Percentiles rank a stretch among this genome's conserved stretches.
Conservation (phyloP, 1,140 invertebrate genomes). For the Zophobas morio region DNA sequence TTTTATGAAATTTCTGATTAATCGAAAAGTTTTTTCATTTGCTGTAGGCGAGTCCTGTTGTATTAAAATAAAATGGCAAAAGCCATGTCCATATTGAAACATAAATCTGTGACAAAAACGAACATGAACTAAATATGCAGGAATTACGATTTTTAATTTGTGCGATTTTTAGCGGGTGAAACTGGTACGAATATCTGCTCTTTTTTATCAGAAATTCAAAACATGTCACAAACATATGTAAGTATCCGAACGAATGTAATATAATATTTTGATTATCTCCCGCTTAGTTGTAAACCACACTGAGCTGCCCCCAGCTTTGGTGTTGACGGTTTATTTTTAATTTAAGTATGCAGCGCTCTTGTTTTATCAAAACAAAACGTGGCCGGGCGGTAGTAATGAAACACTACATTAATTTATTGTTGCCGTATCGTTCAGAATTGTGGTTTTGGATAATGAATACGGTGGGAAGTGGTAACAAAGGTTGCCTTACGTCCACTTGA, state of each 20-base stretch:
- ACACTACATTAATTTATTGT: constrained; percentile 24
- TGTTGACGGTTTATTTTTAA: constrained; percentile 30
- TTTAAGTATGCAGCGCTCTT: constrained; percentile 20
- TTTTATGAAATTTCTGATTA: constrained; percentile 40
- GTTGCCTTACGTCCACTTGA: too few relatives aligned
- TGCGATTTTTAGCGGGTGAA: constrained; percentile 3
- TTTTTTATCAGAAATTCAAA: constrained; percentile 28
- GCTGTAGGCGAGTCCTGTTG: background rate
- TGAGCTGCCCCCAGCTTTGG: constrained; percentile 57
- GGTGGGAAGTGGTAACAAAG: too few relatives aligned
- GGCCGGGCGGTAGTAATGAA: constrained; percentile 17
- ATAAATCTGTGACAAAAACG: constrained; percentile 22
- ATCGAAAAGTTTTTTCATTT: constrained; percentile 26
- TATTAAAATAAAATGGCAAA: constrained; percentile 30
- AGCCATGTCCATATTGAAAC: constrained; percentile 13
- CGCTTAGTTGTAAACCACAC: constrained; percentile 50
- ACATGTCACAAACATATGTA: constrained; percentile 49
- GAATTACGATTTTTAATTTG: constrained; percentile 18
- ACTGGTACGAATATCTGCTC: constrained; percentile 8
- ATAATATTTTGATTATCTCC: constrained; percentile 63
- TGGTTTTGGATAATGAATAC: constrained; percentile 4
- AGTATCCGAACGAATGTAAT: constrained; percentile 58
- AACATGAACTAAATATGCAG: constrained; percentile 9
- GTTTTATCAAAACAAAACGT: constrained; percentile 31
- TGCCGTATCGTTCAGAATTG: constrained; percentile 2